phyloP scores from a whole-genome alignment of 2,797 vertebrate species.

The Ispidina picta region DNA sequence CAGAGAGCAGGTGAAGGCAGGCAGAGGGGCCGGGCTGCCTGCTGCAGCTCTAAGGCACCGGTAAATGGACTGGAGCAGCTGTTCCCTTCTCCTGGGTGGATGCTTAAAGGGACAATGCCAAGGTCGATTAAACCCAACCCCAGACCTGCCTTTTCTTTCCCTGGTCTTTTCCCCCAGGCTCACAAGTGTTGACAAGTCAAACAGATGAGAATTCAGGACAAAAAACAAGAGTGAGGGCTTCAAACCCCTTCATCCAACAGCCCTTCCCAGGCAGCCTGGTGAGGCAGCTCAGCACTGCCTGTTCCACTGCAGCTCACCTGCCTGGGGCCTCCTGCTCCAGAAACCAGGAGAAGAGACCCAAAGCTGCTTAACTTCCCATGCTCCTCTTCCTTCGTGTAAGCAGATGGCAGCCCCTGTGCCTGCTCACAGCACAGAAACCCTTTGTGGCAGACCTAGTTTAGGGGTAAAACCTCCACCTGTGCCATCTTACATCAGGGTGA shows the following conservation, averaged over 20 bases:
- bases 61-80: constrained; percentile 21
- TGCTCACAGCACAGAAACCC: background rate
- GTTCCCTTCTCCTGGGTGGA: background rate
- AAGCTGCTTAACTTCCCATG: background rate
- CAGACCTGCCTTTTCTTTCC: background rate
- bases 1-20: background rate
- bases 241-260: background rate
- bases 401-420: background rate
- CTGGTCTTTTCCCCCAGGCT: background rate
- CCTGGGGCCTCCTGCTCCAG: background rate
- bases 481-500: background rate
- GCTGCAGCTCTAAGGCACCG: background rate
- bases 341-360: background rate
- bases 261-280: background rate
- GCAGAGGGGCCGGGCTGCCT: background rate
- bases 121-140: background rate
- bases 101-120: constrained; percentile 24
- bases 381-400: background rate
- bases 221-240: background rate
- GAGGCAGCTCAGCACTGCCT: background rate
- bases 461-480: background rate
- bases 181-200: background rate
- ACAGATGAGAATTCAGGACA: background rate
- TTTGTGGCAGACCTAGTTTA: background rate
- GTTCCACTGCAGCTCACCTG: background rate